Evolutionary conservation across 1,140 invertebrate genomes (phyloP).

Genomic region (Chymomyza costata): DNA sequence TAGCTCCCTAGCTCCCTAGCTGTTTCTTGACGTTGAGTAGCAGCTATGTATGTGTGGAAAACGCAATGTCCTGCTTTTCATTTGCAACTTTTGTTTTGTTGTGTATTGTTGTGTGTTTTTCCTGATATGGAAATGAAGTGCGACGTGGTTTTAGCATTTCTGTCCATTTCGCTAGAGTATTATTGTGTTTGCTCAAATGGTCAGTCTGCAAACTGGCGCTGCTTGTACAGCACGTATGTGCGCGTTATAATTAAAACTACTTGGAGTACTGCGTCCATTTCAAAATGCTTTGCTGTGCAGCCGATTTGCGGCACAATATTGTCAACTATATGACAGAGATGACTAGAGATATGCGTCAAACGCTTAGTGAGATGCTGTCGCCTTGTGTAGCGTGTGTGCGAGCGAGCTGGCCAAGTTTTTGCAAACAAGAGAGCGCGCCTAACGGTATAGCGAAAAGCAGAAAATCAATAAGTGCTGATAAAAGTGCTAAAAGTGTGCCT

Average conservation of each 20-base stretch:
- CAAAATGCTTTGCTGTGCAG: constrained; percentile 44
- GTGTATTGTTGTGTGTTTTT: constrained; percentile 19
- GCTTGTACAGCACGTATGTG: constrained; percentile 1
- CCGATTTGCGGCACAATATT: too few relatives aligned
- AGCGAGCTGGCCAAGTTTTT: too few relatives aligned
- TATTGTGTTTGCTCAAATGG: neutral
- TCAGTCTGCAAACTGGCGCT: constrained; percentile 40
- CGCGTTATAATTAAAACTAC: too few relatives aligned
- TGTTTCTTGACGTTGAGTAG: too few relatives aligned
- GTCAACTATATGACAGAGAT: neutral
- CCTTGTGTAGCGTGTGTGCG: too few relatives aligned
- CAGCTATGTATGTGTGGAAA: too few relatives aligned
- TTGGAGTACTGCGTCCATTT: constrained; percentile 30
- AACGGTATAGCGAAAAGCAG: constrained; percentile 1
- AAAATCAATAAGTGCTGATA: constrained; percentile 57
- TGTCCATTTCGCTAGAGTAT: constrained; percentile 1
- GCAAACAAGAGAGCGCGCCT: too few relatives aligned
- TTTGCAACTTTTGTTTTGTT: constrained; percentile 57
- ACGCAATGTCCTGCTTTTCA: constrained; percentile 64
- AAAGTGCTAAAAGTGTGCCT: constrained; percentile 12
- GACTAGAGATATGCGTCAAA: neutral
- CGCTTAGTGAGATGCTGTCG: too few relatives aligned
- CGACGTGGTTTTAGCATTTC: constrained; percentile 15
- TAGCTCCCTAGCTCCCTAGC: too few relatives aligned
- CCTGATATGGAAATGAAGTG: constrained; percentile 47